Evolutionary conservation across 2,888 invertebrate genomes (phyloP).

Genomic region (Acronicta aceris): DNA sequence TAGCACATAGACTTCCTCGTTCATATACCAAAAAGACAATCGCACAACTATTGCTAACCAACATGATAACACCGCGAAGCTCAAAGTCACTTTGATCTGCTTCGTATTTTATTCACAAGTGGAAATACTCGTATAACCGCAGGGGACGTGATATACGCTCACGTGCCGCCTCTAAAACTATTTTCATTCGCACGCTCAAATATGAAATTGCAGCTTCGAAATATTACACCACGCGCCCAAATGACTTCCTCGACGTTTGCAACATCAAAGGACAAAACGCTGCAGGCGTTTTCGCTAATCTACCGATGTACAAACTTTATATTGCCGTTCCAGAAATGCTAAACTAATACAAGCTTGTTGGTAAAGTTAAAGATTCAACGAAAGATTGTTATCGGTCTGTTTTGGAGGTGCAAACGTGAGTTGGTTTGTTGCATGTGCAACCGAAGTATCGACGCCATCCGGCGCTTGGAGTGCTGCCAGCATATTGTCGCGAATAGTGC

Average conservation of each 20-base stretch:
- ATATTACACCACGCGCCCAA: conserved; percentile 62
- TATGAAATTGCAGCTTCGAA: conserved; percentile 58
- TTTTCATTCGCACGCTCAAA: conserved; percentile 55
- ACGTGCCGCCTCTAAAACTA: conserved; percentile 46
- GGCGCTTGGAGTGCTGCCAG: conserved; percentile 82
- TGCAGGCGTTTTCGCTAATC: conserved; percentile 67
- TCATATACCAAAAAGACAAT: neutral
- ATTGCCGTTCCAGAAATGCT: conserved; percentile 40
- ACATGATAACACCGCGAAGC: conserved; percentile 16
- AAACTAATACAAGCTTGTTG: conserved; percentile 24
- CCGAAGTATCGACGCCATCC: conserved; percentile 66
- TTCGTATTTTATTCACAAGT: conserved; percentile 36
- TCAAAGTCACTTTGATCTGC: conserved; percentile 41
- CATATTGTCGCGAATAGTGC: conserved; percentile 71
- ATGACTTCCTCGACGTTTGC: conserved; percentile 63
- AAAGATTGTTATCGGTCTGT: conserved; percentile 19
- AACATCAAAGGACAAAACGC: conserved; percentile 66
- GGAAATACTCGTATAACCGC: conserved; percentile 41
- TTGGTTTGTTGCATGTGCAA: conserved; percentile 62
- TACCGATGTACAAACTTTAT: conserved; percentile 55
- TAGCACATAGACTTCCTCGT: neutral
- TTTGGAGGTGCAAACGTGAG: conserved; percentile 31
- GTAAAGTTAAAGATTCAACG: conserved; percentile 39
- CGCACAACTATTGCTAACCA: conserved; percentile 16
- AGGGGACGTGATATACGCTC: conserved; percentile 35